Evolutionary conservation across 1,140 invertebrate genomes (phyloP), one percentile per base, ranked within the genome.

Genomic region (Coelopa frigida): DNA sequence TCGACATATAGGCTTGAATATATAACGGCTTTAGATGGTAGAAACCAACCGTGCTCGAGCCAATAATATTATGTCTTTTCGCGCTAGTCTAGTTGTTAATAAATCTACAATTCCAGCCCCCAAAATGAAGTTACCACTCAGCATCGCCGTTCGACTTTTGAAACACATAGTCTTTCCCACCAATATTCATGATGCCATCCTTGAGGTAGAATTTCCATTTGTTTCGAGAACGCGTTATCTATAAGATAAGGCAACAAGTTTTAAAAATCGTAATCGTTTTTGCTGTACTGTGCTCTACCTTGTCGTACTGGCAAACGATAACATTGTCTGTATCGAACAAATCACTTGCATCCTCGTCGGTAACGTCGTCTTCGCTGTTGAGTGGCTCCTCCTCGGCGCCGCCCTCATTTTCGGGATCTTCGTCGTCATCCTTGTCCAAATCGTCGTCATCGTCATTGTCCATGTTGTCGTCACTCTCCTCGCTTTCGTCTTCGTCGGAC

Each of bases 201-300:
- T 99, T 99, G 43, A 99, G 76, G 73, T 95, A 92, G 71, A 99
- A 98, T 75, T 98, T 99, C 96, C 96, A 99, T 71, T 95, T 95
- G 66, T 96, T 97, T 60, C 95, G 83, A 64, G 88, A 95, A 68
- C 96, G 81, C 50, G 92, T 94, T 48, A 98, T 97, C 87, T 93
- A 61, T 12, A 27, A 44, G 18, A 36, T 8, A n/a, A 11, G n/a
- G n/a, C n/a, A n/a, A n/a, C n/a, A n/a, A n/a, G n/a, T n/a, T n/a
- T n/a, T n/a, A 38, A 38, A 38, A 29, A 29, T 10, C 14, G 27
- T 29, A 10, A 10, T 29, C 20, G 32, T 44, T 42, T 37, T 10
- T 14, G 8, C 27, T 29, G 27, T 29, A n/a, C n/a, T n/a, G n/a
- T 26, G 12, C 4, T 2, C 68, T 73, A 90, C 89, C 78, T 98